These are phyloP conservation scores for Pterophyllum scalare DNA, from an alignment of 2,113 vertebrate species.

Conservation along the genomic window DNA sequence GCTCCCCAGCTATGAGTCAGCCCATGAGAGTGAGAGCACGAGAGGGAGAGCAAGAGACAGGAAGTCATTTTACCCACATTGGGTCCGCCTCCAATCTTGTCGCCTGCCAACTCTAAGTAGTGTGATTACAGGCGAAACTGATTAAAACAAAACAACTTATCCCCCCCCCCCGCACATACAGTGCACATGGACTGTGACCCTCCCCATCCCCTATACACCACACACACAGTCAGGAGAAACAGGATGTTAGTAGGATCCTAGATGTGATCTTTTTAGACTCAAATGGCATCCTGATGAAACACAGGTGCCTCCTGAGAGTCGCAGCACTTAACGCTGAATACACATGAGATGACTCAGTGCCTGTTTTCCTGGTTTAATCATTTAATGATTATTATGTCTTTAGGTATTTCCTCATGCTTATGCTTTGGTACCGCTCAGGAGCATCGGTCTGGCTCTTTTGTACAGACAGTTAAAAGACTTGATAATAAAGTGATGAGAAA, in stretches of 20 bases:
- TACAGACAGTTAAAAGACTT: constrained; percentile 60
- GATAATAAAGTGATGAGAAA: constrained; percentile 75
- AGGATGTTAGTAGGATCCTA: constrained; percentile 69
- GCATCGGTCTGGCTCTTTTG: constrained; percentile 30
- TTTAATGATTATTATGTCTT: constrained; percentile 79
- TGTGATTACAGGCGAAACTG: constrained; percentile 77
- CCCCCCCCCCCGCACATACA: constrained; percentile 38
- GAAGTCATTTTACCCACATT: constrained; percentile 76
- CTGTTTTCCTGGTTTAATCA: constrained; percentile 66
- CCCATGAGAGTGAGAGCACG: constrained; percentile 34
- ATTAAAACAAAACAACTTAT: constrained; percentile 78
- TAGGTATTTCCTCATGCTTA: constrained; percentile 66
- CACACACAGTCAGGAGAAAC: constrained; percentile 54
- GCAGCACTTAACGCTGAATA: constrained; percentile 48
- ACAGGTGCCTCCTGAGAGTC: constrained; percentile 75
- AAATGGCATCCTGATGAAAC: constrained; percentile 75
- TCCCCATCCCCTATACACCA: constrained; percentile 16
- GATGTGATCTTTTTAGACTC: constrained; percentile 66
- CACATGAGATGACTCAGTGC: constrained; percentile 70
- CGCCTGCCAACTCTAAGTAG: constrained; percentile 67
- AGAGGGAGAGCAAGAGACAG: constrained; percentile 60
- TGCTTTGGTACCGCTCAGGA: constrained; percentile 44
- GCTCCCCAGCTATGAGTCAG: constrained; percentile 75
- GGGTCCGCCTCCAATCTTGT: constrained; percentile 71
- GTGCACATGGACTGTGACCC: constrained; percentile 47